phyloP scores from a whole-genome alignment of 2,113 vertebrate genomes.

The Malurus cyaneus region DNA sequence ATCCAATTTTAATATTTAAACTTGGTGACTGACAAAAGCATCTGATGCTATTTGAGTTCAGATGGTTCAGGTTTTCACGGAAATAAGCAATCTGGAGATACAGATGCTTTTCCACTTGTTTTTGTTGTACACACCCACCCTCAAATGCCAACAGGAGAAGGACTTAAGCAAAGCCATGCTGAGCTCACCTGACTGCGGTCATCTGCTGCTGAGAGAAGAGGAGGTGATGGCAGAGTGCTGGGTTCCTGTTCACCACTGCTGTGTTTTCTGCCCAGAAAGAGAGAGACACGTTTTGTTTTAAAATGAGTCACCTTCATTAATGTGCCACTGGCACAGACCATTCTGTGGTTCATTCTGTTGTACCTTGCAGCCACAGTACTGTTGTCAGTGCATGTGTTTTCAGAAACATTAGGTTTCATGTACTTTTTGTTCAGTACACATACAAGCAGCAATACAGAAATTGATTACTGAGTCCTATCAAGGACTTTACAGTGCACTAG shows the following conservation, averaged over 20 bases:
- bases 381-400: neutral
- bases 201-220: slow-evolving; percentile 85
- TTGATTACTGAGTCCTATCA: neutral
- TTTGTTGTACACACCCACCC: neutral
- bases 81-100: neutral
- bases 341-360: neutral
- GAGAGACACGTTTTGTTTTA: neutral
- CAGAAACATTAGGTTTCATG: neutral
- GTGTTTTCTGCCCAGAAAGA: slow-evolving; percentile 84
- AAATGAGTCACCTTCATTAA: neutral
- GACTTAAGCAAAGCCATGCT: neutral
- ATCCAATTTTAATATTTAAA: neutral
- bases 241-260: slow-evolving; percentile 95
- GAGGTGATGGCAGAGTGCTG: slow-evolving; percentile 88
- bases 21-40: neutral
- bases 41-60: neutral
- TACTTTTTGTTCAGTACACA: neutral
- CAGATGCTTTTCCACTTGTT: neutral
- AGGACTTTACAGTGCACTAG: neutral
- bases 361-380: neutral
- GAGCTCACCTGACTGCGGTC: slow-evolving; percentile 87
- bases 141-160: neutral
- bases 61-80: neutral
- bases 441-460: neutral
- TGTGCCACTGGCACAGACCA: neutral